Evolutionary conservation across 2,113 vertebrate species (phyloP), one percentile per base, ranked within the genome.

Genomic region (Chauna torquata): DNA sequence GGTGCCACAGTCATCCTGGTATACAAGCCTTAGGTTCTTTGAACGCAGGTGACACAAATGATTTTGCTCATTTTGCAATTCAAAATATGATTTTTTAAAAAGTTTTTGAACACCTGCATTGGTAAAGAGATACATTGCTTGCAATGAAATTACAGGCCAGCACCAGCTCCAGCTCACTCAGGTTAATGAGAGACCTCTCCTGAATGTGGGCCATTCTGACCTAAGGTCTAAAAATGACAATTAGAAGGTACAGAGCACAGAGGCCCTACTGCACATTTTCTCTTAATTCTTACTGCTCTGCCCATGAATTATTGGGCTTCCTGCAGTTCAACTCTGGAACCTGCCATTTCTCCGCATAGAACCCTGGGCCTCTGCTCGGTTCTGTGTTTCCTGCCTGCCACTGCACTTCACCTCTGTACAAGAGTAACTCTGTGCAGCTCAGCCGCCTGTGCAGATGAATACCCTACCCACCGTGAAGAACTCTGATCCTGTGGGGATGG

Each of bases 381-480:
- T 64, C 24, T 28, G 32, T 62, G 44, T 27, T 65, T 40, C 79
- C 72, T 71, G 58, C 65, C 65, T 19, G 65, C 34, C 72, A 52
- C 25, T 88, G 66, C 9, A n/a, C 44, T 23, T 65, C 30, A 24
- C 58, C 20, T 19, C 58, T 36, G 45, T 66, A 25, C 52, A 40
- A 42, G 11, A 71, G 0, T 54, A 78, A 52, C n/a, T 45, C 25
- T 7, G 28, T 13, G 6, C 25, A 8, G 44, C 42, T 34, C 70
- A 42, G 2, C 24, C 0, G 1, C 55, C 34, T 30, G 34, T 28
- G 24, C 12, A 5, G 55, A 42, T 25, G 24, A 45, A n/a, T 3
- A 38, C n/a, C 28, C 11, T 11, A 32, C 3, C 1, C 4, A 45
- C 25, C 4, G 24, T 4, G 36, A 77, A 32, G n/a, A 40, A 42